These are phyloP conservation scores for Sterrhoptilus dennistouni DNA, from an alignment of 2,113 vertebrate species.

Conservation along the genomic window DNA sequence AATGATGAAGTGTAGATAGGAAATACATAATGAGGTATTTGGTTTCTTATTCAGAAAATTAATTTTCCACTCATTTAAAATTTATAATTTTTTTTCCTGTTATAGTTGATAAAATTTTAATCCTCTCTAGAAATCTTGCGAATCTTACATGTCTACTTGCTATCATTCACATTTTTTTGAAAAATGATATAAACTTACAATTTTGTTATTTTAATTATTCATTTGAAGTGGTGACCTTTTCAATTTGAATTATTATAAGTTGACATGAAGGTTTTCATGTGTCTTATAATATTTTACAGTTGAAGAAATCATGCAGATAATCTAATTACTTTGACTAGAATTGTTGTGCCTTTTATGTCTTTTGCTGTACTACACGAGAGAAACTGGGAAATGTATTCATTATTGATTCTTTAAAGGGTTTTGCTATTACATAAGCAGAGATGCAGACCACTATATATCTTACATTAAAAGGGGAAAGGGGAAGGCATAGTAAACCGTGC, in stretches of 20 bases:
- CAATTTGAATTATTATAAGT: slow-evolving; percentile 52
- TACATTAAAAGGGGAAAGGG: slow-evolving; percentile 17
- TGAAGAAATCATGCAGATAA: slow-evolving; percentile 59
- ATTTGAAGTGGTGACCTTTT: slow-evolving; percentile 59
- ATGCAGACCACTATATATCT: slow-evolving; percentile 28
- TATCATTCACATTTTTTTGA: slow-evolving; percentile 51
- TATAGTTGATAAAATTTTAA: slow-evolving; percentile 58
- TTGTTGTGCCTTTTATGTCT: slow-evolving; percentile 56
- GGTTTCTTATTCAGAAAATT: background rate
- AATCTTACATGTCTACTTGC: slow-evolving; percentile 34
- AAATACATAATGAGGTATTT: background rate
- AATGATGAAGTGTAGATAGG: background rate
- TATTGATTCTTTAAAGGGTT: slow-evolving; percentile 40
- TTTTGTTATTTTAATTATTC: slow-evolving; percentile 52
- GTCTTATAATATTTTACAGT: slow-evolving; percentile 62
- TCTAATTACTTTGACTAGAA: slow-evolving; percentile 67
- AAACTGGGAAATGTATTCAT: slow-evolving; percentile 31
- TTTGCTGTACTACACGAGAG: slow-evolving; percentile 52
- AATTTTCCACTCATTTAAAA: slow-evolving; percentile 36
- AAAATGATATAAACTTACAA: background rate
- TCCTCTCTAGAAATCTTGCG: slow-evolving; percentile 33
- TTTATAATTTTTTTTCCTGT: background rate
- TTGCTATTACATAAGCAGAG: slow-evolving; percentile 36
- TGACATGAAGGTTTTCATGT: slow-evolving; percentile 34
- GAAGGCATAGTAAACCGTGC: slow-evolving; percentile 20